Evolutionary conservation across 2,113 vertebrate species (phyloP).

Genomic region (Peromyscus maniculatus): DNA sequence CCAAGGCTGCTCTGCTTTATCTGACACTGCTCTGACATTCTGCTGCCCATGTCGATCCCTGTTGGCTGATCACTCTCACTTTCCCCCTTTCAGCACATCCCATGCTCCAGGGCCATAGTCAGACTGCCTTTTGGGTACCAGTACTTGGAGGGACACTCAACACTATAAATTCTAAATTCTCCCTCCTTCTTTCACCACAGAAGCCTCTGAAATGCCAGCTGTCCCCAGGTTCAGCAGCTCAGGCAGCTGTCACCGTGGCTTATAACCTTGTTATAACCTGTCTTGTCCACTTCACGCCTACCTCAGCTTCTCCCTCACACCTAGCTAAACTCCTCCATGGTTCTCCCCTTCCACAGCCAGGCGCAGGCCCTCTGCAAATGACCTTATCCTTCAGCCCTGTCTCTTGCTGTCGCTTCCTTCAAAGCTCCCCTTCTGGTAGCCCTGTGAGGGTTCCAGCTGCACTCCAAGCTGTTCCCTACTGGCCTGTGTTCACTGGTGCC

Average conservation of each 20-base stretch:
- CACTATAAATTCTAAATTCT: not conserved
- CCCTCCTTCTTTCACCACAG: not conserved
- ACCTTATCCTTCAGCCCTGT: not conserved
- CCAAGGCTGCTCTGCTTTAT: not conserved
- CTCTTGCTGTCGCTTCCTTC: not conserved
- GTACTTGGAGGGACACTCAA: too few relatives aligned
- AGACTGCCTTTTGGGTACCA: not conserved
- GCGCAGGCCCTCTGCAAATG: not conserved
- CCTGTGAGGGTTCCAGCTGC: not conserved
- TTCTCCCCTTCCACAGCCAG: not conserved
- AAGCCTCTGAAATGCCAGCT: not conserved
- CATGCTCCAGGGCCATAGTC: not conserved
- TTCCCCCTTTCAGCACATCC: not conserved
- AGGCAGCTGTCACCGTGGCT: not conserved
- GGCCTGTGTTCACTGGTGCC: rapidly evolving
- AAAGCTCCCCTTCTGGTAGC: not conserved
- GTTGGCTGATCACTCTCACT: not conserved
- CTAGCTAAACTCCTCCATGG: not conserved
- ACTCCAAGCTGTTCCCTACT: not conserved
- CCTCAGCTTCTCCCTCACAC: not conserved
- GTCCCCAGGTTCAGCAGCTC: not conserved
- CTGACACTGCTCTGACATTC: rapidly evolving
- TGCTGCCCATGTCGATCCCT: not conserved
- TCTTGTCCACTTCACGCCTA: not conserved
- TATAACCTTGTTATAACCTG: not conserved